phyloP scores from a whole-genome alignment of 37 sponge, comb jelly and placozoan genomes.

The Aphrocallistes beatrix region DNA sequence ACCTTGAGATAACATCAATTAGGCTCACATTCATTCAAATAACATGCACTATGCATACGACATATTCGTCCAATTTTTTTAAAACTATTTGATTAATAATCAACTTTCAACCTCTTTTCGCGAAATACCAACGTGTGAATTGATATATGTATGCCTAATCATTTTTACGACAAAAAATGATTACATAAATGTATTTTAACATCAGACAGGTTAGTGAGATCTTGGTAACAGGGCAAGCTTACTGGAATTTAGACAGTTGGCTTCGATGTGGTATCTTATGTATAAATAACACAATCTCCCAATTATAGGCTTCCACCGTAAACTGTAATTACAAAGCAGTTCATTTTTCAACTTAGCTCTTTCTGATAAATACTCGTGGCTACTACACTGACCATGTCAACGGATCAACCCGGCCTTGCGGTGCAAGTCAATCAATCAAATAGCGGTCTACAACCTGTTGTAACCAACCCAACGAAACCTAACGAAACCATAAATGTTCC shows the following conservation, averaged over 20 bases:
- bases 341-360: not conserved
- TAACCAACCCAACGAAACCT: not conserved
- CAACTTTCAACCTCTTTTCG: not conserved
- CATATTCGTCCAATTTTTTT: too few species aligned
- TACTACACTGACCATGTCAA: not conserved
- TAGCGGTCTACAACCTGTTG: not conserved
- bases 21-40: too few species aligned
- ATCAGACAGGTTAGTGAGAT: not conserved
- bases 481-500: not conserved
- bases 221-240: slow-evolving; percentile 20
- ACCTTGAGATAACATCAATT: too few species aligned
- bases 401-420: not conserved
- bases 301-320: slow-evolving; percentile 19
- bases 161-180: not conserved
- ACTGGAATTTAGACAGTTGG: slow-evolving; percentile 16
- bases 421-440: not conserved
- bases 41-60: too few species aligned
- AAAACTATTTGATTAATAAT: not conserved
- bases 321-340: not conserved
- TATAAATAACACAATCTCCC: slow-evolving; percentile 18
- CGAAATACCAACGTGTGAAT: not conserved
- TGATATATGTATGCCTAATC: not conserved
- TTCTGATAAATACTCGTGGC: slow-evolving; percentile 3
- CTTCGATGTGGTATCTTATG: slow-evolving; percentile 19
- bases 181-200: not conserved